Evolutionary conservation across 2,113 vertebrate genomes (phyloP).

Genomic region (Rousettus leschenaultii): DNA sequence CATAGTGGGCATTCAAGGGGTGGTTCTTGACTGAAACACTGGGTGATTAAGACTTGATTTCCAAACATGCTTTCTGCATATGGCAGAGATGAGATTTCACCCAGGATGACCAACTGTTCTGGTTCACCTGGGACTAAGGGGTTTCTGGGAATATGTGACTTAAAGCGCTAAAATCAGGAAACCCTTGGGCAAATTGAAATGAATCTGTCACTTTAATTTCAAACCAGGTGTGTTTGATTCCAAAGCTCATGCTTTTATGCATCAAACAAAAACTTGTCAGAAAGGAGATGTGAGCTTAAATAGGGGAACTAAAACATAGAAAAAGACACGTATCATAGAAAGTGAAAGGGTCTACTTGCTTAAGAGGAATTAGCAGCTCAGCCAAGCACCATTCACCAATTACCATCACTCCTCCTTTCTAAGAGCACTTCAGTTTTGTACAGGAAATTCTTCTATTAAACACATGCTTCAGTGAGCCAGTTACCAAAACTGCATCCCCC

Average conservation of each 20-base stretch:
- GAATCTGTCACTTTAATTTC: not conserved
- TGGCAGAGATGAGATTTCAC: not conserved
- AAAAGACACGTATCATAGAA: not conserved
- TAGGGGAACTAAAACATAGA: not conserved
- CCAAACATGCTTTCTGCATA: not conserved
- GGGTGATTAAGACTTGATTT: not conserved
- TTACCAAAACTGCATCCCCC: not conserved
- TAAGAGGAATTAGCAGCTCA: not conserved
- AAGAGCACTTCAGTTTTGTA: not conserved
- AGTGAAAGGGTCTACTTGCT: not conserved
- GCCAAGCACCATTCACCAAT: not conserved
- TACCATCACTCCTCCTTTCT: not conserved
- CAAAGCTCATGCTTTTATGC: not conserved
- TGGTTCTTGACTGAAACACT: conserved; percentile 19
- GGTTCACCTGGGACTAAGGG: not conserved
- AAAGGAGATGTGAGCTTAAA: not conserved
- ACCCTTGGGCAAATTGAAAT: not conserved
- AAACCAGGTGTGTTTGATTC: not conserved
- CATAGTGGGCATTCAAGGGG: not conserved
- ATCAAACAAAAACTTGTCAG: not conserved
- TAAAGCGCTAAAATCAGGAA: not conserved
- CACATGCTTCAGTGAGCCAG: not conserved
- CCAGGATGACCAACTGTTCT: not conserved
- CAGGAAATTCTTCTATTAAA: not conserved
- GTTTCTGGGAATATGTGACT: not conserved